A percentile compares a stretch with the other conserved stretches of the same genome.
phyloP scores from a whole-genome alignment of 2,888 invertebrate species.

The Lithosia quadra region DNA sequence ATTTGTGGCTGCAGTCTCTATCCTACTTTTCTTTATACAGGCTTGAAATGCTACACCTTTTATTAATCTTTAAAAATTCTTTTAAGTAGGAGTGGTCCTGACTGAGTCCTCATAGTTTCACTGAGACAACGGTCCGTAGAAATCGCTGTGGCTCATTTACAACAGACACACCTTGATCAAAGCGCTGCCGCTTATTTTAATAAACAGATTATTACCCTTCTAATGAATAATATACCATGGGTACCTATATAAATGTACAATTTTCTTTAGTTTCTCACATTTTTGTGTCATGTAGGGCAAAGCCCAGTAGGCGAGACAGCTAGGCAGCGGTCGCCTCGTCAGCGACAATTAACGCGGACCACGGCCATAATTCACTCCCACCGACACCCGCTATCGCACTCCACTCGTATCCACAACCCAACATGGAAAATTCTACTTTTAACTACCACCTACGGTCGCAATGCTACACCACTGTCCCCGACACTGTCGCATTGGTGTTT shows the following conservation, averaged over 20 bases:
- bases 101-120: background rate
- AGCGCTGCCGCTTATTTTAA: background rate
- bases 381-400: conserved; percentile 65
- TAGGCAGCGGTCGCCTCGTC: conserved; percentile 55
- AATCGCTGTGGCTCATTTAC: background rate
- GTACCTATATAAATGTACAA: no score
- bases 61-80: background rate
- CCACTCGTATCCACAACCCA: conserved; percentile 55
- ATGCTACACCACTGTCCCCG: conserved; percentile 48
- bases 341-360: conserved; percentile 73
- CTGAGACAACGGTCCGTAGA: background rate
- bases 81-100: background rate
- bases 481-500: conserved; percentile 65
- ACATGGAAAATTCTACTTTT: conserved; percentile 68
- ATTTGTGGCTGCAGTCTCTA: conserved; percentile 9
- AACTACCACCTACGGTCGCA: conserved; percentile 61
- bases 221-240: no score
- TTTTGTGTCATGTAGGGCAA: conserved; percentile 28
- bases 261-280: background rate
- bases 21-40: background rate
- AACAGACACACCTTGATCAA: no score
- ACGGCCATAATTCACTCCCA: conserved; percentile 71
- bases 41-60: background rate
- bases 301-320: conserved; percentile 47
- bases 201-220: background rate